phyloP scores from a whole-genome alignment of 2,888 invertebrate species.

The Ectemnius cavifrons region DNA sequence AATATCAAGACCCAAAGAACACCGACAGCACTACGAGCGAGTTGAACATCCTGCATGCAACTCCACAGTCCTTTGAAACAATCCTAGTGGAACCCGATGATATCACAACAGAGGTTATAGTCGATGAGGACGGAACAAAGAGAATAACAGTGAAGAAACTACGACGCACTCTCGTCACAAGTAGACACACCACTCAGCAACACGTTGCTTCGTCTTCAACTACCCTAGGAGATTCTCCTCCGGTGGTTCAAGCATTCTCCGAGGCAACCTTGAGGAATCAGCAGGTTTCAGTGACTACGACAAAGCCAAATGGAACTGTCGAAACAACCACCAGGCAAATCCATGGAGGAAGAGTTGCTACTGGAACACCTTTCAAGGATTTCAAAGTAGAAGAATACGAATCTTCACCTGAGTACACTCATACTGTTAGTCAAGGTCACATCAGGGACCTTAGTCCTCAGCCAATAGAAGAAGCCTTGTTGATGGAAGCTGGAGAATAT shows the following conservation, averaged over 20 bases:
- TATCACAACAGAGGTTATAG: slow-evolving; percentile 88
- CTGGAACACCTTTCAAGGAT: slow-evolving; percentile 83
- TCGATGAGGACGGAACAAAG: slow-evolving; percentile 89
- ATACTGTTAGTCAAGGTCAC: slow-evolving; percentile 80
- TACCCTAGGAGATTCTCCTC: slow-evolving; percentile 80
- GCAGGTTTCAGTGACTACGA: slow-evolving; percentile 81
- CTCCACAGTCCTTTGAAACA: slow-evolving; percentile 89
- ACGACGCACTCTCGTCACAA: slow-evolving; percentile 83
- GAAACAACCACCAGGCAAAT: slow-evolving; percentile 83
- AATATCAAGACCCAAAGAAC: slow-evolving; percentile 82
- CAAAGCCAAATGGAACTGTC: slow-evolving; percentile 82
- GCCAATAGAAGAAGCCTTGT: slow-evolving; percentile 58
- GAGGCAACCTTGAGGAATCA: slow-evolving; percentile 85
- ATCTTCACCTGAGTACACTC: slow-evolving; percentile 82
- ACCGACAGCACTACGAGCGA: slow-evolving; percentile 82
- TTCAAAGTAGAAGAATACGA: slow-evolving; percentile 84
- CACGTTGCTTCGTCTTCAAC: slow-evolving; percentile 81
- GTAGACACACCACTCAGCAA: slow-evolving; percentile 83
- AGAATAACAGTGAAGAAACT: slow-evolving; percentile 88
- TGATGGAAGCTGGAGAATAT: slow-evolving; percentile 75
- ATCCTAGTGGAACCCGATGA: slow-evolving; percentile 90
- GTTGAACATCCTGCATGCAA: slow-evolving; percentile 85
- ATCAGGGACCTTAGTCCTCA: slow-evolving; percentile 78
- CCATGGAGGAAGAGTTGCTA: slow-evolving; percentile 83
- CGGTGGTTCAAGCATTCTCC: slow-evolving; percentile 83